Conservation (phyloP, 2,888 invertebrate species). For the Pyrochroa serraticornis region DNA sequence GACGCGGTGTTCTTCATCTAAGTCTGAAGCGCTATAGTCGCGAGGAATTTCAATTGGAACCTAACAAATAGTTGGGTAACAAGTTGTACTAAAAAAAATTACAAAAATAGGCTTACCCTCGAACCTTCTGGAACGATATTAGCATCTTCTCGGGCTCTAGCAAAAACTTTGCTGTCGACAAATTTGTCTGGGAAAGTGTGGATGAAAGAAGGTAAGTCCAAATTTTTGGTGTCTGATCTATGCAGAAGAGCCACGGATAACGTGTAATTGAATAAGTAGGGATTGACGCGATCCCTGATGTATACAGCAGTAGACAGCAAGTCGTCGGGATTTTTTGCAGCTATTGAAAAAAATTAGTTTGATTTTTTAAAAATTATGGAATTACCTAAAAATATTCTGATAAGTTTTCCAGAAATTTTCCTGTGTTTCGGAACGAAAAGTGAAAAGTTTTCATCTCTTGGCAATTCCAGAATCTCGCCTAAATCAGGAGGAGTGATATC, state of each 20-base stretch:
- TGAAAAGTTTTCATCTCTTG: conserved; percentile 72
- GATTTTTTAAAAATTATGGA: background rate
- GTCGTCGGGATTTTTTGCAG: conserved; percentile 72
- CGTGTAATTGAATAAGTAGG: conserved; percentile 80
- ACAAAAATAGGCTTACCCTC: conserved; percentile 60
- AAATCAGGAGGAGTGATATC: conserved; percentile 64
- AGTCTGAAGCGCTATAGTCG: conserved; percentile 76
- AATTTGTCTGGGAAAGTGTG: conserved; percentile 85
- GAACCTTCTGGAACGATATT: conserved; percentile 66
- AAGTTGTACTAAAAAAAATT: background rate
- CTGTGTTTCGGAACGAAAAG: conserved; percentile 76
- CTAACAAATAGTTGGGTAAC: conserved; percentile 57
- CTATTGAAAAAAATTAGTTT: conserved; percentile 44
- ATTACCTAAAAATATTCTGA: conserved; percentile 69
- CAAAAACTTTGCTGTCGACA: conserved; percentile 75
- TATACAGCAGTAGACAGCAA: conserved; percentile 73
- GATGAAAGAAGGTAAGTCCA: conserved; percentile 74
- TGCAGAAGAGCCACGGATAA: conserved; percentile 78
- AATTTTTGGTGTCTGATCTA: conserved; percentile 71
- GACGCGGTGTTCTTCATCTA: conserved; percentile 77
- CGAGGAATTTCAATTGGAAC: conserved; percentile 70
- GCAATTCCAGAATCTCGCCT: conserved; percentile 63
- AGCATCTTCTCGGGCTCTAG: conserved; percentile 72
- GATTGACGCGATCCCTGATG: conserved; percentile 76
- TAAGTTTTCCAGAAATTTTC: conserved; percentile 72